Base-by-base conservation (phyloP, 2,797 vertebrate species). In the Artibeus lituratus region DNA sequence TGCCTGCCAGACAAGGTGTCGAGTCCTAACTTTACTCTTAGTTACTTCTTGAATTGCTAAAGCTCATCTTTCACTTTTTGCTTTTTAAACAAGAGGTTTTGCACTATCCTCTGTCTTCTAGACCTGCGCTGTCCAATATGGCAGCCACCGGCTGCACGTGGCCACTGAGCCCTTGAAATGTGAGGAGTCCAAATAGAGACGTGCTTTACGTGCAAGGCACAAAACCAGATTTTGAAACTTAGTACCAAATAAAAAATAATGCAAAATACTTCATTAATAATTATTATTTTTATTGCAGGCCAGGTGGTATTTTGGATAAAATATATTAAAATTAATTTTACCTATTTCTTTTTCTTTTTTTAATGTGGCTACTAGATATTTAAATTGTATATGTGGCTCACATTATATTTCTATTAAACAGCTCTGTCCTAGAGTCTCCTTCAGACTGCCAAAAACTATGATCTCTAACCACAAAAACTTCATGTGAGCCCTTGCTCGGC, bases 371-470 rank as follows among this genome's bases (percentile, higher is more conserved):
- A 67, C 74, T 89, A 88, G 92, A 92, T 92, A 76, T 72, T 65
- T 47, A 91, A 93, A 77, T 57, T 72, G 67, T 70, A 1, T 80
- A 62, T 49, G 57, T 85, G 78, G 85, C 90, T 96, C 82, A 88
- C 73, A 55, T 73, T 82, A 16, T 96, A 85, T 91, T 83, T 94
- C 76, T 88, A 5, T 18, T 84, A 73, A 87, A 83, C 11, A 96
- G 85, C 69, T 92, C 83, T 94, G 82, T 73, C 77, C 74, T 78
- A 42, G 53, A 62, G 37, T 80, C 76, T 74, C 97, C 57, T 2
- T 39, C 84, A 90, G 96, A 91, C 77, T 44, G 95, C 95, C 95
- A 72, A 96, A 95, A 95, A 67, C 8, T 83, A 92, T 44, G 92
- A 53, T 88, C 19, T 85, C 74, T 92, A 94, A 84, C 82, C n/a